Base-by-base conservation (phyloP, 1,140 invertebrate species). In the Geopemphigus sp. region DNA sequence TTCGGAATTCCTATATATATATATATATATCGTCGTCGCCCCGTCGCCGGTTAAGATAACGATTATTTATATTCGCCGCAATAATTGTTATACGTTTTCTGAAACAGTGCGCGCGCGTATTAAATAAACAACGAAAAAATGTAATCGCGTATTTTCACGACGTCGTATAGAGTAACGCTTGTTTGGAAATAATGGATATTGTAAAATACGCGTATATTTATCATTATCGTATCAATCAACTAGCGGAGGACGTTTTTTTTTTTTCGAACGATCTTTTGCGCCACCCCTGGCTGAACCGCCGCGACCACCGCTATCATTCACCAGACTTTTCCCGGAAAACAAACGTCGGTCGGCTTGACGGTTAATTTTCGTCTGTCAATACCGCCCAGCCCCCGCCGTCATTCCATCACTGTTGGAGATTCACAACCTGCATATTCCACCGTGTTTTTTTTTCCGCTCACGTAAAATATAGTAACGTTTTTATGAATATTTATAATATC, bases 301-400 rank as follows among this genome's bases (percentile, higher is more conserved):
- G 19, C 29, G 15, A 32, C 17, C 63, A 6, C 22, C 1, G 22
- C 32, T 22, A 68, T 68, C 64, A 47, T 22, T 22, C 45, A 68
- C n/a, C 61, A 6, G 12, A 32, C 39, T 22, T n/a, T 64, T 64
- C 5, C 68, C 39, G 68, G 22, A 54, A 72, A 68, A 72, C 22
- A 53, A 26, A 72, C 68, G 68, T 54, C 47, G 47, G 15, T 54
- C 45, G 22, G 22, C 50, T 72, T 72, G 68, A 72, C 47, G 47
- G 68, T 72, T 72, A 72, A 72, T 72, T 72, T 54, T 19, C 24
- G 68, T 53, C 39, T 72, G 68, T 72, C 47, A 72, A 72, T 72
- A 72, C 54, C 53, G 53, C 22, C 5, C 68, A 12, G 5, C 47
- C 4, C 47, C 47, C 5, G 11, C 47, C 47, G 8, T 39, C 32